Conservation (phyloP, 1,140 invertebrate genomes). For the Hyposmocoma kahamanoa region DNA sequence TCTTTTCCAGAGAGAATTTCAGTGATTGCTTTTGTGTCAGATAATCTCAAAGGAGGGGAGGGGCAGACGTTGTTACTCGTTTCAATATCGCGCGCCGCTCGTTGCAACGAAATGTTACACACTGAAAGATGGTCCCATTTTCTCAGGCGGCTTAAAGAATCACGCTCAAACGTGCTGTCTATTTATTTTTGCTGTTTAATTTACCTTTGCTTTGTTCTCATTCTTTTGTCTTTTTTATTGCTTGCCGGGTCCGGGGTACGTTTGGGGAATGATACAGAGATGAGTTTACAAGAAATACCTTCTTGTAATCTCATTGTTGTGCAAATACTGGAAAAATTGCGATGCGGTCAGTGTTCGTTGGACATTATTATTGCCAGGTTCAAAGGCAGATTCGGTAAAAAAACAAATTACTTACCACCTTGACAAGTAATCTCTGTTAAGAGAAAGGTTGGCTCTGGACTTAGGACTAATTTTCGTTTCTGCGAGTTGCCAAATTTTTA, state of each 20-base stretch:
- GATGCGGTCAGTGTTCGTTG: conserved; percentile 12
- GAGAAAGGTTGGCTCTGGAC: neutral
- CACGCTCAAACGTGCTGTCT: conserved; percentile 30
- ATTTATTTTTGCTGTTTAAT: conserved; percentile 46
- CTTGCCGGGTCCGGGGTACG: conserved; percentile 21
- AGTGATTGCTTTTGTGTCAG: conserved; percentile 4
- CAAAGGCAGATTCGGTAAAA: conserved; percentile 13
- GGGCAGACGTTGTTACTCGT: conserved; percentile 9
- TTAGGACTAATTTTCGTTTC: neutral
- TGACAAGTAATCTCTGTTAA: conserved; percentile 19
- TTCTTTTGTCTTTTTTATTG: conserved; percentile 39
- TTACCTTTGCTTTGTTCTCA: conserved; percentile 33
- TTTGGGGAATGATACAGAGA: conserved; percentile 28
- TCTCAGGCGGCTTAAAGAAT: conserved; percentile 26
- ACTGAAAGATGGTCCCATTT: conserved; percentile 20
- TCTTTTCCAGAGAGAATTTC: conserved; percentile 3
- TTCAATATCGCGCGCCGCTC: neutral
- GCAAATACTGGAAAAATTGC: conserved; percentile 24
- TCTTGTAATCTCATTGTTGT: conserved; percentile 41
- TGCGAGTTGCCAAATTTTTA: too few species aligned
- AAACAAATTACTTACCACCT: conserved; percentile 15
- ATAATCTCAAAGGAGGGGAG: conserved; percentile 3
- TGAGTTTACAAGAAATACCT: conserved; percentile 40
- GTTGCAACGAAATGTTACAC: conserved; percentile 5
- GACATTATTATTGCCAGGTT: conserved; percentile 30